phyloP scores from a whole-genome alignment of 2,888 invertebrate species.

The Norana najaformis region DNA sequence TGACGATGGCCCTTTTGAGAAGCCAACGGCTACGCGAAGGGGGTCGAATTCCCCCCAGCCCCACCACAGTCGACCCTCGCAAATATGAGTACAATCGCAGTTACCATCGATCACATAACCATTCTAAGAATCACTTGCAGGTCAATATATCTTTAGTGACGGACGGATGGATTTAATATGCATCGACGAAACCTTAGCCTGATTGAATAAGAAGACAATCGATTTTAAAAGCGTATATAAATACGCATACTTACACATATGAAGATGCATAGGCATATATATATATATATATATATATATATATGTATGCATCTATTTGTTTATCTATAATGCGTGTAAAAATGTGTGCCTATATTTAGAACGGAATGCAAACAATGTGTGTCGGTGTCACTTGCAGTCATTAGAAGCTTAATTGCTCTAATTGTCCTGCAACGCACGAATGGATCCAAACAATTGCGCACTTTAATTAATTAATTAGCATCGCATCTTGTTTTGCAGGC shows the following conservation, averaged over 20 bases:
- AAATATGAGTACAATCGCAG: too few relatives aligned
- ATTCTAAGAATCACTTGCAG: not conserved
- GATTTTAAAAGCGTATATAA: not conserved
- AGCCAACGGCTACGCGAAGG: not conserved
- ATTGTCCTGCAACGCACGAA: not conserved
- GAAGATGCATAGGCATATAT: not conserved
- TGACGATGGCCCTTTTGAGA: not conserved
- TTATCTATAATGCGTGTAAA: not conserved
- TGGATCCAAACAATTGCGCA: not conserved
- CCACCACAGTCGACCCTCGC: not conserved
- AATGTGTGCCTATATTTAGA: not conserved
- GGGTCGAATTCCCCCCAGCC: not conserved
- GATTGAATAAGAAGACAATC: not conserved
- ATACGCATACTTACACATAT: not conserved
- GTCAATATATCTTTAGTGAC: not conserved
- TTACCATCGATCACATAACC: conserved; percentile 6
- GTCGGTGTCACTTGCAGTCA: not conserved
- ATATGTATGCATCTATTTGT: not conserved
- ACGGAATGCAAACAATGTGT: not conserved
- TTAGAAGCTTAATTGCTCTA: not conserved
- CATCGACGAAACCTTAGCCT: not conserved
- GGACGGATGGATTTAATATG: not conserved
- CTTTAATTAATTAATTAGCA: not conserved
- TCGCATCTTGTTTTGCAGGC: not conserved
- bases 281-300: not conserved